Evolutionary conservation across 2,888 invertebrate genomes (phyloP), one percentile per base, ranked within the genome.

Genomic region (Dynastes tityus): DNA sequence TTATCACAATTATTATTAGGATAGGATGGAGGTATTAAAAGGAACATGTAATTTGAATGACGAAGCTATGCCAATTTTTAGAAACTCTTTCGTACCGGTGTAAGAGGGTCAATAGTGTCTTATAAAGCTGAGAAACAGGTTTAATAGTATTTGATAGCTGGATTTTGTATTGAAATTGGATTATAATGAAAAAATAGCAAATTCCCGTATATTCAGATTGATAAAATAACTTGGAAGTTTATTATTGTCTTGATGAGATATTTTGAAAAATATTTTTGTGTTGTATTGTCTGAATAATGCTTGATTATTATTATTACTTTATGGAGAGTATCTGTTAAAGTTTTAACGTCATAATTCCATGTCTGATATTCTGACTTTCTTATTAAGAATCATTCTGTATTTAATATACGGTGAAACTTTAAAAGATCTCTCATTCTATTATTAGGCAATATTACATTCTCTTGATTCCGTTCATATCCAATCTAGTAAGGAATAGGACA

Each of bases 1-100:
- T 80, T 82, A 82, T 82, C 82, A 82, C 82, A 82, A 80, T 82
- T 11, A 45, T 45, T 45, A 45, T 45, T 77, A 82, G 80, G 80
- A 81, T 79, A 81, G 77, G 79, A 74, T 81, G 78, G 79, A 80
- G 78, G 80, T 80, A 79, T 77, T 75, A 73, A 80, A 79, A 80
- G 79, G 80, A 80, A 79, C 80, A 79, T 80, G 67, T 70, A 75
- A 77, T 79, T 74, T 64, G 55, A 70, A 64, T 77, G 78, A 68
- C 63, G 51, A 68, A 61, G 70, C 65, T 55, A 16, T 68, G 27
- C 68, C 68, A 64, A 37, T 55, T 71, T 32, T 70, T 71, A n/a
- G n/a, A 9, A 8, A 51, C 37, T 40, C 13, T 40, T 49, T 68
- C 13, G 27, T 70, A 51, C 70, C 53, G 53, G 70, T 70, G 53